phyloP scores from a whole-genome alignment of 2,888 invertebrate species.

The Hecatera dysodea region DNA sequence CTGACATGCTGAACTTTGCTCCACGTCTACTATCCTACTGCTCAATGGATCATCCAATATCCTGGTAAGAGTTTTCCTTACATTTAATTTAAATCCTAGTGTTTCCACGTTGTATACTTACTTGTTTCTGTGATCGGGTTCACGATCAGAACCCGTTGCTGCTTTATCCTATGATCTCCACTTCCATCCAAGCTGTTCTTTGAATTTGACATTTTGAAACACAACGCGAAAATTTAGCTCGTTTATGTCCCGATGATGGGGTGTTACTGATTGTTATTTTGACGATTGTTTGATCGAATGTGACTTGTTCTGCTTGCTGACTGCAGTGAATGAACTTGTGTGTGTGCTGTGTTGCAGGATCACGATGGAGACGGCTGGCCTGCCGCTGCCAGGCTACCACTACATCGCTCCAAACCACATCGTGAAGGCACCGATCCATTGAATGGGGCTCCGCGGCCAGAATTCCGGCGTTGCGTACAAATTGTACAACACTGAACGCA shows the following conservation, averaged over 20 bases:
- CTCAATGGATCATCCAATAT: conserved; percentile 88
- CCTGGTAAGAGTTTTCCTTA: conserved; percentile 90
- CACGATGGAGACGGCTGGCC: conserved; percentile 98
- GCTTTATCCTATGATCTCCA: conserved; percentile 72
- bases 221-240: conserved; percentile 53
- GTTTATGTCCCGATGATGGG: conserved; percentile 60
- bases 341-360: conserved; percentile 93
- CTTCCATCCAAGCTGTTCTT: conserved; percentile 72
- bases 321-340: conserved; percentile 4
- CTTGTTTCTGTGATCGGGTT: conserved; percentile 54
- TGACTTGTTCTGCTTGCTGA: neutral
- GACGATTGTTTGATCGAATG: conserved; percentile 39
- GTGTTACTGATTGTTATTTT: conserved; percentile 53
- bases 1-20: conserved; percentile 84
- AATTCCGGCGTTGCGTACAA: conserved; percentile 76
- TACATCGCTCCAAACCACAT: conserved; percentile 98
- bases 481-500: conserved; percentile 71
- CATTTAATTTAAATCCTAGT: conserved; percentile 87
- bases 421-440: conserved; percentile 97
- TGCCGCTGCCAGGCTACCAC: conserved; percentile 97
- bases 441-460: conserved; percentile 89
- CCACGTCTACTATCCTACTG: conserved; percentile 89
- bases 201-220: conserved; percentile 55
- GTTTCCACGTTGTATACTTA: conserved; percentile 71
- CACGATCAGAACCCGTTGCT: conserved; percentile 54